Conservation (phyloP, 1,140 invertebrate species). For the Andrena cerasifolii region DNA sequence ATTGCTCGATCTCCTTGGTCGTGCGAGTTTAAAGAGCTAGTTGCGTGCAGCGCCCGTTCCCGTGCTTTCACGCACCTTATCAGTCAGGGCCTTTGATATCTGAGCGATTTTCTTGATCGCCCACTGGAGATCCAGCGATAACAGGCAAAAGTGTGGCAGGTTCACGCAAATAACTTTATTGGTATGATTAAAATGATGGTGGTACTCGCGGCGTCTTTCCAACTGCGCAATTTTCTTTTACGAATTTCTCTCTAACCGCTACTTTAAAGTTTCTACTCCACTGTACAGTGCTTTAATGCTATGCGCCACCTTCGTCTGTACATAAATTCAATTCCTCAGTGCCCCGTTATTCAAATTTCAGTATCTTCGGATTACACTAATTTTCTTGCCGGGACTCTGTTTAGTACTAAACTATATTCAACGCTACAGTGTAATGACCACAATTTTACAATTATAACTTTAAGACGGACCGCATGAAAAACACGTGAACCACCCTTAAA, state of each 20-base stretch:
- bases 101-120: neutral
- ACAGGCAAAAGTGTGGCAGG: neutral
- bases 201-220: neutral
- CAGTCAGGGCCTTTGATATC: neutral
- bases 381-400: too few relatives aligned
- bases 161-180: conserved; percentile 13
- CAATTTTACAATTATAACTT: too few relatives aligned
- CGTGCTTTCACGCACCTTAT: conserved; percentile 17
- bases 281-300: neutral
- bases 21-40: conserved; percentile 22
- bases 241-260: too few relatives aligned
- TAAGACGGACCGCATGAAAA: too few relatives aligned
- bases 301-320: too few relatives aligned
- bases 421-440: too few relatives aligned
- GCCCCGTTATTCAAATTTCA: too few relatives aligned
- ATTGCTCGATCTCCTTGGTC: conserved; percentile 13
- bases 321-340: too few relatives aligned
- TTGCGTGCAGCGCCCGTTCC: conserved; percentile 25
- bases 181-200: conserved; percentile 12
- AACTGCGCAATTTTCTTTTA: neutral
- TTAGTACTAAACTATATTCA: too few relatives aligned
- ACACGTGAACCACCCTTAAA: too few relatives aligned
- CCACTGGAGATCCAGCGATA: neutral
- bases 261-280: neutral
- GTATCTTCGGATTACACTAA: too few relatives aligned